A percentile compares a stretch with the other conserved stretches of the same genome.
Conservation (phyloP, 2,888 invertebrate species). For the Timema podura region DNA sequence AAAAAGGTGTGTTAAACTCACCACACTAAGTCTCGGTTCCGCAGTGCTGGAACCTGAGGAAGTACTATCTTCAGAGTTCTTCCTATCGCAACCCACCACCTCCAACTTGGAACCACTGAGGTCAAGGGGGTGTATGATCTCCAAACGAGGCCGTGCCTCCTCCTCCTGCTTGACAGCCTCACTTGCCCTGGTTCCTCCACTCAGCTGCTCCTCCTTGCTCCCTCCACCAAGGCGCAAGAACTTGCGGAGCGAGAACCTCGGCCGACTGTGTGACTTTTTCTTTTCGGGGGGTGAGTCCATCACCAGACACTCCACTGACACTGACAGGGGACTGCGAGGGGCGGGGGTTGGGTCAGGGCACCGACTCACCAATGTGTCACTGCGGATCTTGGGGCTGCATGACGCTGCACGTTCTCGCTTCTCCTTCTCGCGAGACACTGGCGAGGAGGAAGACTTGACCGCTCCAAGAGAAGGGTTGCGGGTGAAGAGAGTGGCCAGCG, state of each 20-base stretch:
- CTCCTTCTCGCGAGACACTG: constrained; percentile 69
- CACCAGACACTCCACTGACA: constrained; percentile 68
- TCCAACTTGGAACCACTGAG: constrained; percentile 77
- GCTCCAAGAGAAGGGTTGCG: constrained; percentile 52
- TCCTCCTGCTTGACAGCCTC: constrained; percentile 38
- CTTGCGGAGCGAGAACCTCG: constrained; percentile 78
- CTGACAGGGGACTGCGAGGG: constrained; percentile 64
- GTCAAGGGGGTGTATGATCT: constrained; percentile 85
- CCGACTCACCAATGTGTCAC: constrained; percentile 16
- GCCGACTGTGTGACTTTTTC: constrained; percentile 57
- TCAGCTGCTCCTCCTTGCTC: constrained; percentile 61
- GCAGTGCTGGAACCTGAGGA: constrained; percentile 37
- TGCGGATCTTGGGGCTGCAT: constrained; percentile 55
- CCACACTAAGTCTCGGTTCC: too few relatives aligned
- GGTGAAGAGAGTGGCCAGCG: constrained; percentile 53
- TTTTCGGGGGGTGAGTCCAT: constrained; percentile 44
- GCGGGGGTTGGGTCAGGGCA: constrained; percentile 56
- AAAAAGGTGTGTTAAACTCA: too few relatives aligned
- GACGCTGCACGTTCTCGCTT: constrained; percentile 66
- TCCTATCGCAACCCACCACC: constrained; percentile 50
- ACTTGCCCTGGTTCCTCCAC: constrained; percentile 35
- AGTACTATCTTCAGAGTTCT: constrained; percentile 35
- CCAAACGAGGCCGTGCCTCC: constrained; percentile 64
- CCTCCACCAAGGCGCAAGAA: constrained; percentile 73
- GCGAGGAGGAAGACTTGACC: constrained; percentile 61